A percentile compares a stretch with the other conserved stretches of the same genome.
Conservation (phyloP, 35 echinoderm and acorn worm species). For the Lytechinus pictus region DNA sequence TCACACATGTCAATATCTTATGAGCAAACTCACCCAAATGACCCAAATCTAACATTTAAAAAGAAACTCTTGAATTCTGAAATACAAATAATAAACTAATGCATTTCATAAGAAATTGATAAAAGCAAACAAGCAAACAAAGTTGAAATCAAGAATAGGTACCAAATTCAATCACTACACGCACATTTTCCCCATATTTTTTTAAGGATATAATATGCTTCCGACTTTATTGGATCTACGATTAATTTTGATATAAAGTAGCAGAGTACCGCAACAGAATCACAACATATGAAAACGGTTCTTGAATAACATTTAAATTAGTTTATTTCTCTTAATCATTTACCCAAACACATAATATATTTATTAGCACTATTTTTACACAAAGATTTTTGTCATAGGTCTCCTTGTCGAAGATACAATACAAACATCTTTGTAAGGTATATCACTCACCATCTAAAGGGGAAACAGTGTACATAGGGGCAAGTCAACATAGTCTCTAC, state of each 20-base stretch:
- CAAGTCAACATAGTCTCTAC: neutral
- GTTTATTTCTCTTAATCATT: neutral
- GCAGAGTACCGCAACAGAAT: neutral
- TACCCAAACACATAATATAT: neutral
- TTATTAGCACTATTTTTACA: neutral
- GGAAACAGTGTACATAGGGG: neutral
- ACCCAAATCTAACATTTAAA: too few relatives aligned
- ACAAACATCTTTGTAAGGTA: neutral
- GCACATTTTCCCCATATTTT: too few relatives aligned
- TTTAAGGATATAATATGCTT: neutral
- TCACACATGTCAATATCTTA: too few relatives aligned
- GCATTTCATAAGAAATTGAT: too few relatives aligned
- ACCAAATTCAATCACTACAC: too few relatives aligned
- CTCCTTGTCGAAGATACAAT: neutral
- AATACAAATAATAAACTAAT: too few relatives aligned
- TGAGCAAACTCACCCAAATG: too few relatives aligned
- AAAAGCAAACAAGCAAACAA: too few relatives aligned
- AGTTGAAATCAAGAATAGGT: too few relatives aligned
- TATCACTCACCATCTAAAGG: neutral
- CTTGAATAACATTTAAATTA: neutral
- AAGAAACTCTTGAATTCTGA: too few relatives aligned
- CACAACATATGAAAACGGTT: neutral
- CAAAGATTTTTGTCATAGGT: neutral
- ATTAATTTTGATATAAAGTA: neutral
- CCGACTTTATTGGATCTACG: too few relatives aligned